Conservation (phyloP, 2,113 vertebrate species). For the Psephotus haematonotus region DNA sequence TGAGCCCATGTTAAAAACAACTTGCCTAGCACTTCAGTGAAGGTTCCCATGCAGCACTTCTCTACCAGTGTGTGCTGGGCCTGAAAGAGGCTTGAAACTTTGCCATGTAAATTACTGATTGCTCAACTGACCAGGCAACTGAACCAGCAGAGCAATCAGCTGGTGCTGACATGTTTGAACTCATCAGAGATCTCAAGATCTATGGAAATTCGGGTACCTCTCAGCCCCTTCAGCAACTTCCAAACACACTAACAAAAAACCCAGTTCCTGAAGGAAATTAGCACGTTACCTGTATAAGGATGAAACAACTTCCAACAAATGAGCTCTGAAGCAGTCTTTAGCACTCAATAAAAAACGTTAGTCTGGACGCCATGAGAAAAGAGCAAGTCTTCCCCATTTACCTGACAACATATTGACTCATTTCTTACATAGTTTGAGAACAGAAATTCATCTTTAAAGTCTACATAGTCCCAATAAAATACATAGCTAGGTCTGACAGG, state of each 20-base stretch:
- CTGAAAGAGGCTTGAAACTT: not conserved
- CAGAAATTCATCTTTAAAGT: not conserved
- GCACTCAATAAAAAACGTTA: not conserved
- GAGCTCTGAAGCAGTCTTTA: not conserved
- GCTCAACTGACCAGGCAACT: not conserved
- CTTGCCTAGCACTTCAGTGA: not conserved
- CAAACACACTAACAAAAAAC: not conserved
- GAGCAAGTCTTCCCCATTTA: not conserved
- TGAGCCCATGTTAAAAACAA: not conserved
- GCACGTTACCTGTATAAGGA: rapidly evolving
- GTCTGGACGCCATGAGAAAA: not conserved
- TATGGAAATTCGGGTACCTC: not conserved
- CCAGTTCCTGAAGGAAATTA: not conserved
- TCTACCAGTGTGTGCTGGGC: not conserved
- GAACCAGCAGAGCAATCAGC: not conserved
- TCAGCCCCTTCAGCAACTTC: not conserved
- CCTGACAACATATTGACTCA: not conserved
- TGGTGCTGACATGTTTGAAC: not conserved
- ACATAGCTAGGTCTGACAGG: not conserved
- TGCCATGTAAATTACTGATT: not conserved
- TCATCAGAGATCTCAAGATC: not conserved
- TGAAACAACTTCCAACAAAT: not conserved
- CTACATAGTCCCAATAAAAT: not conserved
- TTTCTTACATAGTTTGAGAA: not conserved
- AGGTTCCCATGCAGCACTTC: not conserved